phyloP scores from a whole-genome alignment of 2,797 vertebrate genomes.

The Limosa lapponica region DNA sequence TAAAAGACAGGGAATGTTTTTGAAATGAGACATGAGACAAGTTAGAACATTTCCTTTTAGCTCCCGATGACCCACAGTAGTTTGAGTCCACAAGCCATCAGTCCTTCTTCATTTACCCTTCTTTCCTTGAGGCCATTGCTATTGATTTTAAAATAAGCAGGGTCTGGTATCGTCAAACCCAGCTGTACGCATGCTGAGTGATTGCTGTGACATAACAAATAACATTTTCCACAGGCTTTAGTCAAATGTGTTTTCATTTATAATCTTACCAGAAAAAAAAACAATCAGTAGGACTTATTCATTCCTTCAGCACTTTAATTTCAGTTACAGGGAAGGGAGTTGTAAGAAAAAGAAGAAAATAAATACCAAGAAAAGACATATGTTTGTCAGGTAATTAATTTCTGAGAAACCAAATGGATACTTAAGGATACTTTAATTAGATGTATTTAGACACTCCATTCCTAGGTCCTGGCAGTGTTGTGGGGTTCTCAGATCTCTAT shows the following conservation, averaged over 20 bases:
- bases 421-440: not conserved
- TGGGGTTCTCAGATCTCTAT: not conserved
- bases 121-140: conserved; percentile 15
- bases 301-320: not conserved
- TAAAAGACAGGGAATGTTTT: not conserved
- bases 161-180: not conserved
- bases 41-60: not conserved
- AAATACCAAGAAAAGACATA: not conserved
- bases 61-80: not conserved
- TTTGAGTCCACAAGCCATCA: not conserved
- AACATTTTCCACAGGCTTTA: conserved; percentile 13
- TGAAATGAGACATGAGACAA: not conserved
- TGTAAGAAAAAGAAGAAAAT: not conserved
- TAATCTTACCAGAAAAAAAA: not conserved
- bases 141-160: conserved; percentile 20
- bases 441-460: not conserved
- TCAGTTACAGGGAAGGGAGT: not conserved
- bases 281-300: not conserved
- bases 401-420: not conserved
- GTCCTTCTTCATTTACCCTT: conserved; percentile 18
- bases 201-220: not conserved
- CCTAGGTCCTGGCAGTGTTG: not conserved
- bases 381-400: not conserved
- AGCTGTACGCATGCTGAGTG: not conserved
- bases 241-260: conserved; percentile 8